Base-by-base conservation (phyloP, 2,797 vertebrate species). In the Enteromius afrohamiltoni region DNA sequence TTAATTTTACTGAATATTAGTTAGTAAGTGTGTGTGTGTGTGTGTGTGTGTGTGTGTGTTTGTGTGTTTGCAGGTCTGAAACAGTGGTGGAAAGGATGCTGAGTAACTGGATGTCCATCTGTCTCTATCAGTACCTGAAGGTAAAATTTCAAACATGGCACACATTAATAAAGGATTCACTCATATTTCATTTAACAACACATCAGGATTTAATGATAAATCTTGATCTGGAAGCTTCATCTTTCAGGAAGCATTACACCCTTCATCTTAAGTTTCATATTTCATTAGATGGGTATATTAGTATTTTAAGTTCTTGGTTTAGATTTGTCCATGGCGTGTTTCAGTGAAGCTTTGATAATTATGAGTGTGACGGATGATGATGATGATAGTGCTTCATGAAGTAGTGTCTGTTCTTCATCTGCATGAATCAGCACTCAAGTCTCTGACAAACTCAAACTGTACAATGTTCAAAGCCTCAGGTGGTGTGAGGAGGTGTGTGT, bases 81-180 rank as follows among this genome's bases (percentile, higher is more conserved):
- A 96, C 96, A 0, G 93, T 96, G 78, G 94, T 96, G 82, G 96
- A 96, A 85, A 93, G 96, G 83, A 96, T 96, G 96, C 94, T 96
- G 89, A 96, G 96, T 88, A 97, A 97, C 75, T 97, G 96, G 96
- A 97, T 97, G 96, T 96, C 96, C 70, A 96, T 97, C 90, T 97
- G 96, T 89, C 92, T 97, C 16, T 96, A 97, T 91, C 95, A 96
- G 90, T 95, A 96, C 81, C 94, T 96, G 76, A 97, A 96, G 95
- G 96, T 97, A 83, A 82, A 55, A 75, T 23, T 23, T 49, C 3
- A 17, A 64, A 47, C 9, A 62, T 26, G 23, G 21, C 0, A 2
- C 53, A 42, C 21, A 17, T 26, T 77, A 0, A 45, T 45, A 62
- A 45, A 19, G n/a, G 14, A 42, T 60, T 60, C 34, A 37, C 21